phyloP scores from a whole-genome alignment of 2,888 invertebrate genomes.

The Diarsia mendica region DNA sequence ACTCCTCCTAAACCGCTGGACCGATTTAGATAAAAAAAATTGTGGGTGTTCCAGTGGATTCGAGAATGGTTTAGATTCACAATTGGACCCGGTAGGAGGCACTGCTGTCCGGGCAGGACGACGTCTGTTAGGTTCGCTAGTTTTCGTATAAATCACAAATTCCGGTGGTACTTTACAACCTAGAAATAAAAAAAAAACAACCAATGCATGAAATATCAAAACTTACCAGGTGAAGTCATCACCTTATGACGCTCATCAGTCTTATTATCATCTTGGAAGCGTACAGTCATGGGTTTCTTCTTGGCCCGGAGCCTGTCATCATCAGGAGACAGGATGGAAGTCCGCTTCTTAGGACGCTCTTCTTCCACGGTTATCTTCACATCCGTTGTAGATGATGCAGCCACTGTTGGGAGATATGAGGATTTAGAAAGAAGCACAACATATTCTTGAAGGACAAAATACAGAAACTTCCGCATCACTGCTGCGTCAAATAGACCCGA shows the following conservation, averaged over 20 bases:
- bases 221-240: slow-evolving; percentile 85
- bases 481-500: not conserved
- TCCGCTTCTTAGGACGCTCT: slow-evolving; percentile 85
- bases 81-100: too few species aligned
- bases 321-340: slow-evolving; percentile 85
- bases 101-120: too few species aligned
- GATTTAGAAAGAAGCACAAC: not conserved
- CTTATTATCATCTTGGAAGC: slow-evolving; percentile 86
- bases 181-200: not conserved
- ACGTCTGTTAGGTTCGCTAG: too few species aligned
- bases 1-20: too few species aligned
- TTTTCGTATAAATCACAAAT: not conserved
- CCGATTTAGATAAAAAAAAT: too few species aligned
- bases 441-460: not conserved
- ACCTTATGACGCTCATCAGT: slow-evolving; percentile 83
- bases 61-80: too few species aligned
- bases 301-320: slow-evolving; percentile 84
- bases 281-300: slow-evolving; percentile 87
- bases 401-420: slow-evolving; percentile 35
- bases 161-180: not conserved
- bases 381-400: slow-evolving; percentile 72
- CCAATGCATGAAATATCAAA: not conserved
- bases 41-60: too few species aligned
- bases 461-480: not conserved
- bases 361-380: slow-evolving; percentile 81